Evolutionary conservation across 2,888 invertebrate genomes (phyloP), one percentile per base, ranked within the genome.

Genomic region (Amphimallon solstitiale): DNA sequence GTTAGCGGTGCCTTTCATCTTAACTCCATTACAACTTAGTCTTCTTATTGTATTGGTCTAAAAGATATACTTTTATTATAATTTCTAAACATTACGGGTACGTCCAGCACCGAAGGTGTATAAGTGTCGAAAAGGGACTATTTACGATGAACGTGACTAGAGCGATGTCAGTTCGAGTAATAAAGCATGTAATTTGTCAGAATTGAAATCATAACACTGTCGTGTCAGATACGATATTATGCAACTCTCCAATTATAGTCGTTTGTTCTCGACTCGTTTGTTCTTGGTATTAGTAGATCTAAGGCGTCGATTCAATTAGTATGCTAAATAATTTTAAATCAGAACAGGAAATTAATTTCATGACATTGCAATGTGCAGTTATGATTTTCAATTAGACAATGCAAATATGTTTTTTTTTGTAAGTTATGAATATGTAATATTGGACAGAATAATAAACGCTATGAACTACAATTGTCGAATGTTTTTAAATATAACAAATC

Each of bases 1-100:
- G 69, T 66, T 69, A 70, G 70, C 70, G 70, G 69, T 64, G 63
- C 67, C 68, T 69, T 70, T 69, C 69, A 69, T 72, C 72, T 68
- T 63, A 67, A 65, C 43, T 65, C 66, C 70, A 71, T 71, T 71
- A 71, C 35, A 23, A 52, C 29, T 48, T 23, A n/a, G 15, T 14
- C 12, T n/a, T 43, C 49, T 38, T 49, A 49, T 56, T 64, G 56
- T 34, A 34, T 29, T 61, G 43, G 12, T 49, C 34, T 40, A 51
- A 59, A 65, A 56, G 60, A 40, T 60, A 51, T 51, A 65, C 60
- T 65, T 65, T 65, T 65, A 51, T 60, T 51, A 65, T 65, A 60
- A 59, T 63, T 51, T 34, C 21, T 35, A 4, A 35, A 52, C 35
- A 15, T 37, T 21, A 23, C 35, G 35, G 35, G 34, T 10, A 10